Evolutionary conservation across 2,797 vertebrate species (phyloP), one percentile per base, ranked within the genome.

Genomic region (Darevskia nairensis): DNA sequence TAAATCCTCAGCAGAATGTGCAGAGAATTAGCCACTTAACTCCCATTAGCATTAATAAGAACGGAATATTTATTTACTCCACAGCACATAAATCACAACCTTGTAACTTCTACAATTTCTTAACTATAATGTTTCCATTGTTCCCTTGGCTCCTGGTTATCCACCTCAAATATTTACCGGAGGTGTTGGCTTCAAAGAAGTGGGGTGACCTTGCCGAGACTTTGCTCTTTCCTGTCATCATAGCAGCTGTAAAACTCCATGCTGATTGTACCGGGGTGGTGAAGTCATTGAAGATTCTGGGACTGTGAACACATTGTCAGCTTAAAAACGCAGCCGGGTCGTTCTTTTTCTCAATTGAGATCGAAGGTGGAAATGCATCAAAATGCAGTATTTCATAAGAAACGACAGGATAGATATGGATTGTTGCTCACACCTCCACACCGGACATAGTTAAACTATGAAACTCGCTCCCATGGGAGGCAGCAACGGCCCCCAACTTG

Each of bases 11-110:
- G 90, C 90, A 85, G 91, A 94, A 94, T 89, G 94, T 93, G 93
- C 92, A 90, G 91, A 94, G 93, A 95, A 95, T 95, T 96, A 96
- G 94, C 93, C 95, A 94, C 94, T 96, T 95, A 96, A 94, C 94
- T 95, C 95, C 94, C 92, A 94, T 96, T 95, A 94, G 93, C 94
- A 93, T 95, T 94, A 95, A 95, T 94, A 90, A 94, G 88, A 95
- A 93, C 88, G 78, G 94, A 96, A 95, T 95, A 96, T 96, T 95
- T 95, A 95, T 95, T 96, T 95, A 94, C 87, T 92, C 90, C 94
- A 91, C 93, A 94, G 93, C 88, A 91, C 94, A 94, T 96, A 94
- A 96, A 95, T 95, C 93, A 90, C 85, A 1, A 9, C 86, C 90
- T 93, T 95, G 94, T 94, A 94, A 94, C 92, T 95, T 95, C 94